Evolutionary conservation across 2,888 invertebrate genomes (phyloP).

Genomic region (Drosophila colorata): DNA sequence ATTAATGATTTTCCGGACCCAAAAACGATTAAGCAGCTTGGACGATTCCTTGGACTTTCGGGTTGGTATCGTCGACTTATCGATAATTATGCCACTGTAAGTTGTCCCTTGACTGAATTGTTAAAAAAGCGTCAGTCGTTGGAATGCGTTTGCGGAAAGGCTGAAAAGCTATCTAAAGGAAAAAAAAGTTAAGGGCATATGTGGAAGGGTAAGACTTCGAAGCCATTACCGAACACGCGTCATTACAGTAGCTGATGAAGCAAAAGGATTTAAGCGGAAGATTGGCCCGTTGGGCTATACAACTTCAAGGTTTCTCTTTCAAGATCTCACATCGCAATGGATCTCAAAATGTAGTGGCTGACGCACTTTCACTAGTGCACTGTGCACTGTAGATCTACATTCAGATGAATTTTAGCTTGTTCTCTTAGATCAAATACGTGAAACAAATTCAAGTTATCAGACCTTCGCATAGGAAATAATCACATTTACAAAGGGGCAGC

Average conservation of each 20-base stretch:
- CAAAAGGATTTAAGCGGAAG: too few relatives aligned
- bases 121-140: background rate
- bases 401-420: background rate
- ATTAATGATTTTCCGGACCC: too few relatives aligned
- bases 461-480: too few relatives aligned
- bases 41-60: background rate
- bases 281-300: background rate
- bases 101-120: too few relatives aligned
- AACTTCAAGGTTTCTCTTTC: background rate
- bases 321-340: background rate
- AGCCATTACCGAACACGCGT: too few relatives aligned
- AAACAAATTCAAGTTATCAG: background rate
- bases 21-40: too few relatives aligned
- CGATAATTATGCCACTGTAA: too few relatives aligned
- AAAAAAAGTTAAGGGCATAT: too few relatives aligned
- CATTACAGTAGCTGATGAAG: too few relatives aligned
- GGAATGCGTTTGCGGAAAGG: background rate
- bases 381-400: too few relatives aligned
- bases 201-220: too few relatives aligned
- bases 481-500: too few relatives aligned
- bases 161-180: background rate
- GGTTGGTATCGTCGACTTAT: background rate
- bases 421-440: background rate
- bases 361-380: background rate
- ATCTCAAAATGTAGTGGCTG: background rate